A percentile compares a stretch with the other conserved stretches of the same genome.
These are phyloP conservation scores for Neoseiulus cucumeris DNA, from an alignment of 1,140 invertebrate genomes.

Conservation along the genomic window DNA sequence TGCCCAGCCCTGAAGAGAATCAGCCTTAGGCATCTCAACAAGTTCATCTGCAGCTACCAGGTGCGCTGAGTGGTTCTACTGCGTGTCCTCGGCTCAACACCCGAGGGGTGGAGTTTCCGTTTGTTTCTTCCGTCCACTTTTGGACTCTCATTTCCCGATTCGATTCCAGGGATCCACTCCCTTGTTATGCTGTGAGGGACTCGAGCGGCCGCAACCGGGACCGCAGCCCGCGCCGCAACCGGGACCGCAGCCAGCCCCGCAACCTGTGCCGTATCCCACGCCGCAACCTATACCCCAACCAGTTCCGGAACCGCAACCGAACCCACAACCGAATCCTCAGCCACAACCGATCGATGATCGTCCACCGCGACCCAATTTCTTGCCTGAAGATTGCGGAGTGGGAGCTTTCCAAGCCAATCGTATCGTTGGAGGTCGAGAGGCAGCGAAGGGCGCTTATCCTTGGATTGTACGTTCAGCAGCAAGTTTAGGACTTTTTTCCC, in stretches of 20 bases:
- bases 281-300: background rate
- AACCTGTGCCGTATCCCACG: background rate
- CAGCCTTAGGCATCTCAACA: background rate
- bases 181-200: background rate
- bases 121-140: background rate
- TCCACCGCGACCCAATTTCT: background rate
- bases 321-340: background rate
- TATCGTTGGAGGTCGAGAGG: conserved; percentile 18
- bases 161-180: background rate
- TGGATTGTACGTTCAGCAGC: conserved; percentile 19
- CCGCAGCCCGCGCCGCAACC: background rate
- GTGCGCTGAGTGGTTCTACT: background rate
- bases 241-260: background rate
- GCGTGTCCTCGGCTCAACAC: background rate
- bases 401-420: conserved; percentile 4
- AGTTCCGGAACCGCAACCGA: background rate
- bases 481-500: background rate
- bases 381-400: background rate
- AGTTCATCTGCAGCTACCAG: background rate
- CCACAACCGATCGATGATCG: background rate
- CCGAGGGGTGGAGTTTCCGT: background rate
- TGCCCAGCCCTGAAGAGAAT: background rate
- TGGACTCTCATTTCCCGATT: background rate
- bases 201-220: background rate
- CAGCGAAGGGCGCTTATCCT: conserved; percentile 17